Evolutionary conservation across 2,797 vertebrate species (phyloP).

Genomic region (Mus caroli): DNA sequence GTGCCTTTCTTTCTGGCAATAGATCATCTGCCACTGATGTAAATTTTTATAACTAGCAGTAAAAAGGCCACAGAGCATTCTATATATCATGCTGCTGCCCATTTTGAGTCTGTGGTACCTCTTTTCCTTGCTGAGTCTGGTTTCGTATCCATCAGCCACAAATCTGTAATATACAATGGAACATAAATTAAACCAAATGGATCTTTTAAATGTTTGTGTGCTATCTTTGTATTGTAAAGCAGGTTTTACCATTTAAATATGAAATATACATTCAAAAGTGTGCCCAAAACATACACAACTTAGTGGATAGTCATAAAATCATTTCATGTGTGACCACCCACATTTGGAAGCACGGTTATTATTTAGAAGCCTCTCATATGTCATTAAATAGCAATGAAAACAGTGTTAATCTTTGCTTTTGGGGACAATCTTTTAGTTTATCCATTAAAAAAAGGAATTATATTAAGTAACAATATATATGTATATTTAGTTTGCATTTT

Average conservation of each 20-base stretch:
- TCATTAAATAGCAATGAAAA: background rate
- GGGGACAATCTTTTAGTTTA: background rate
- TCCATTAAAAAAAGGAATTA: constrained; percentile 2
- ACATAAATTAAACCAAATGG: constrained; percentile 45
- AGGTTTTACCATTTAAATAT: constrained; percentile 37
- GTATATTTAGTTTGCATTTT: constrained; percentile 1
- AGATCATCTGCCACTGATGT: constrained; percentile 47
- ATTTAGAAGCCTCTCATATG: background rate
- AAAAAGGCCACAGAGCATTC: constrained; percentile 65
- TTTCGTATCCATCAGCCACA: constrained; percentile 28
- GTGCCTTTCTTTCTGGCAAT: constrained; percentile 61
- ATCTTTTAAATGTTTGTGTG: constrained; percentile 8
- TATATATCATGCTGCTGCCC: background rate
- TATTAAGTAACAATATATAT: constrained; percentile 17
- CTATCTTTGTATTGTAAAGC: background rate
- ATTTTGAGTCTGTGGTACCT: background rate
- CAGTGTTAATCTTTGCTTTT: background rate
- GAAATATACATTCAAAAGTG: constrained; percentile 15
- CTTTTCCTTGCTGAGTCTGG: constrained; percentile 45
- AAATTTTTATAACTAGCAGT: constrained; percentile 72
- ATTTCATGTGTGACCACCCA: background rate
- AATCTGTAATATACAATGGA: constrained; percentile 61
- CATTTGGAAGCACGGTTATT: constrained; percentile 20
- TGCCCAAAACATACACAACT: constrained; percentile 11
- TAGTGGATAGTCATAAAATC: constrained; percentile 64